Base-by-base conservation (phyloP, 2,888 invertebrate species). In the Dolichopus griseipennis region DNA sequence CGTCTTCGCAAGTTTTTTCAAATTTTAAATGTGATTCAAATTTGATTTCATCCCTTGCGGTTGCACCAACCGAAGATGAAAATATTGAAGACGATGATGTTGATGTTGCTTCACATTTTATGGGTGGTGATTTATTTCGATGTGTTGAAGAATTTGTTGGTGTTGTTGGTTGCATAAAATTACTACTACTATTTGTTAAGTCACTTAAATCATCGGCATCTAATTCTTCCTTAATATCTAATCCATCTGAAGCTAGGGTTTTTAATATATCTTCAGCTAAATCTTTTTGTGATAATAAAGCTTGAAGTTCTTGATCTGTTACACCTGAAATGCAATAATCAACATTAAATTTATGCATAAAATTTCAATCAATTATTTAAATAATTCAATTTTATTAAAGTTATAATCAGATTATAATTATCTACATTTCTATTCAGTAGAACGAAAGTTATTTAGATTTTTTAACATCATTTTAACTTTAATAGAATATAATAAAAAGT, bases 251-350 rank as follows among this genome's bases (percentile, higher is more conserved):
- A 15, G 89, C 89, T 76, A 95, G 91, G 75, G 93, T 91, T 79
- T 93, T 92, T 68, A 95, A 83, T 69, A 95, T 83, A 81, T 95
- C 93, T 80, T 95, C 95, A 0, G 89, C 86, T 66, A 89, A 73
- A 76, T 90, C 90, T 73, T 89, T 90, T 73, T 90, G 88, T 1
- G 89, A 88, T n/a, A 91, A 80, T 62, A 91, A 80, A 70, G 88
- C 89, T 73, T 88, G 88, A 61, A 91, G 79, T 74, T 91, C 90
- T 78, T 89, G 88, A 74, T 90, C 90, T 72, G 85, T 87, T 5
- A 88, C 86, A 68, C 84, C 85, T 78, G 66, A 68, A 72, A 73
- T 69, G 67, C 70, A 68, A 27, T 27, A 69, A 27, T 33, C 43
- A 64, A 67, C 9, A 69, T 33, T 70, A 61, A 52, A 72, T 68